These are phyloP conservation scores for Eulemur rubriventer DNA, from an alignment of 2,797 vertebrate genomes.

Conservation along the genomic window DNA sequence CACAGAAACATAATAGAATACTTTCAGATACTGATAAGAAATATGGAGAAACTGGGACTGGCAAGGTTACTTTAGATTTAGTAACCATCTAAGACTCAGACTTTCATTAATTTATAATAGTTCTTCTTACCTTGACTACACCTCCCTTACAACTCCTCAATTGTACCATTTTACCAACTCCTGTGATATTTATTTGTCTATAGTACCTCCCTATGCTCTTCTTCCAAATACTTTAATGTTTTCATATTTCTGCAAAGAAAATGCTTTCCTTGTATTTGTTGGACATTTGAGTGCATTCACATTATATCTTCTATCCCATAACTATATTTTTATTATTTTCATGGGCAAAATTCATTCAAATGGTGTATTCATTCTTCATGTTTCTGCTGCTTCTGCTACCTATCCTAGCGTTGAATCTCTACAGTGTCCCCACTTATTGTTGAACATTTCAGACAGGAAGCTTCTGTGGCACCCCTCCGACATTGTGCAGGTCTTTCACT, in stretches of 20 bases:
- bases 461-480: not conserved
- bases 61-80: not conserved
- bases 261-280: not conserved
- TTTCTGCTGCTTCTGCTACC: not conserved
- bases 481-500: not conserved
- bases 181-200: not conserved
- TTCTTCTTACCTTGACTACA: not conserved
- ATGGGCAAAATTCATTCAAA: not conserved
- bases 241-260: not conserved
- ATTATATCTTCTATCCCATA: not conserved
- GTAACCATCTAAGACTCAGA: not conserved
- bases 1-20: not conserved
- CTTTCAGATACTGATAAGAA: not conserved
- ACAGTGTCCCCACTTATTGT: not conserved
- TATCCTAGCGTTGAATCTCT: not conserved
- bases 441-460: not conserved
- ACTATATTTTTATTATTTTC: not conserved
- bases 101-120: not conserved
- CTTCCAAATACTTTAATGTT: not conserved
- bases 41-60: not conserved
- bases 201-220: not conserved
- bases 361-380: not conserved
- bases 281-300: not conserved
- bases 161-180: not conserved
- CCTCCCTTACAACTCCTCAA: not conserved